phyloP scores from a whole-genome alignment of 1,140 invertebrate species.

The Caenorhabditis tropicalis region DNA sequence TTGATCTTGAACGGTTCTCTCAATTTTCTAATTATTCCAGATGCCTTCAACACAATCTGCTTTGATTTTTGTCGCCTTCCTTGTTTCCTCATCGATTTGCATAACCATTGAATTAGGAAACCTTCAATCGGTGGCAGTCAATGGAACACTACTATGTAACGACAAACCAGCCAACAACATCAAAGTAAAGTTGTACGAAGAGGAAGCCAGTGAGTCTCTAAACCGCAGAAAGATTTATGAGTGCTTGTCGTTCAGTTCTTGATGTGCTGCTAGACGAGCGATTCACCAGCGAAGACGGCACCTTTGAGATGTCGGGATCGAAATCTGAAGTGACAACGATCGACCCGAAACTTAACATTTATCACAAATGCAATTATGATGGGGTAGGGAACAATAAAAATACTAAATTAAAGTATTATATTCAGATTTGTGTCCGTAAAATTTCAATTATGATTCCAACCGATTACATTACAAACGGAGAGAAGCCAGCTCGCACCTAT shows the following conservation, averaged over 20 bases:
- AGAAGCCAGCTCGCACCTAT: conserved; percentile 13
- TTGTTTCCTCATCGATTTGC: neutral
- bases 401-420: neutral
- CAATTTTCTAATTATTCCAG: neutral
- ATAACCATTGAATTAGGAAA: conserved; percentile 40
- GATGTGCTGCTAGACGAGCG: conserved; percentile 33
- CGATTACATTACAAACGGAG: conserved; percentile 27
- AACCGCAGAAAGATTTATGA: conserved; percentile 28
- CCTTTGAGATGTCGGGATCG: conserved; percentile 39
- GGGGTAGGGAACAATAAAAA: neutral
- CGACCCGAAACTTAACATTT: conserved; percentile 47
- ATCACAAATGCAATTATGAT: conserved; percentile 47
- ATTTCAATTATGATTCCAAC: conserved; percentile 23
- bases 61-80: neutral
- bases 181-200: conserved; percentile 69
- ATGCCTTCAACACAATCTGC: neutral
- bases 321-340: conserved; percentile 39
- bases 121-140: conserved; percentile 62
- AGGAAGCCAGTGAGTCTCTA: conserved; percentile 52
- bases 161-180: conserved; percentile 60
- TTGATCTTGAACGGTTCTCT: no score
- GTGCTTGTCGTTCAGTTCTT: conserved; percentile 29
- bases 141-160: conserved; percentile 64
- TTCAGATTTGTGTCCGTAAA: conserved; percentile 35
- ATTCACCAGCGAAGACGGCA: conserved; percentile 18